Base-by-base conservation (phyloP, 2,113 vertebrate species). In the Nibea albiflora region DNA sequence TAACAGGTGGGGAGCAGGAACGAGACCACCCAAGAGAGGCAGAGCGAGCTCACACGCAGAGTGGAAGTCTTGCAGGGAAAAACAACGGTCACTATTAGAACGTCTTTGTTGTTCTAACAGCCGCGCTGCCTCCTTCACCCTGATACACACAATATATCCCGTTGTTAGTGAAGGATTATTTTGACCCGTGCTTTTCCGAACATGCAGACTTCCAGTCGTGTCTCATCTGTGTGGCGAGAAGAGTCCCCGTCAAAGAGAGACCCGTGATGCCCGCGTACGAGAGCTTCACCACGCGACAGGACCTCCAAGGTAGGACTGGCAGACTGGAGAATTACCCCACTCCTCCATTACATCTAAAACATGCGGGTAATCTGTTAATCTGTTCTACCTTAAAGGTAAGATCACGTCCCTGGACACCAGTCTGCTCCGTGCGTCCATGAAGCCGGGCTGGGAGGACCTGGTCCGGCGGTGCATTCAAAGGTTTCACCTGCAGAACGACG, bases 401-500 rank as follows among this genome's bases (percentile, higher is more conserved):
- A 99, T 99, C 88, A 99, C 97, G 0, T 99, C 97, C 3, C 91
- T 99, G 94, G 98, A 99, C 90, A 99, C 98, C 1, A 98, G 97
- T 76, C 95, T 95, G 84, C 96, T 99, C 92, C 90, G 98, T 76
- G 97, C 97, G 3, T 96, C 98, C 66, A 98, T 98, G 97, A 99
- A 97, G 78, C 98, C 98, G 1, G 98, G 98, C 93, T 99, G 98
- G 98, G 98, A 99, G 89, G 98, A 99, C 90, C 94, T 99, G 93
- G 98, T 99, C 19, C 94, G 98, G 12, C 94, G 98, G 28, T 99
- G 98, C 94, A 99, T 99, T 87, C 97, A 98, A 92, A 96, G 96
- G 87, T 99, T 99, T 82, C 97, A 99, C 68, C 95, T 97, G 0
- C 97, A 97, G 88, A 98, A 96, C 0, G 98, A 99, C 17, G 97